These are phyloP conservation scores for Muscicapa adusta DNA, from an alignment of 2,113 vertebrate species.

Conservation along the genomic window DNA sequence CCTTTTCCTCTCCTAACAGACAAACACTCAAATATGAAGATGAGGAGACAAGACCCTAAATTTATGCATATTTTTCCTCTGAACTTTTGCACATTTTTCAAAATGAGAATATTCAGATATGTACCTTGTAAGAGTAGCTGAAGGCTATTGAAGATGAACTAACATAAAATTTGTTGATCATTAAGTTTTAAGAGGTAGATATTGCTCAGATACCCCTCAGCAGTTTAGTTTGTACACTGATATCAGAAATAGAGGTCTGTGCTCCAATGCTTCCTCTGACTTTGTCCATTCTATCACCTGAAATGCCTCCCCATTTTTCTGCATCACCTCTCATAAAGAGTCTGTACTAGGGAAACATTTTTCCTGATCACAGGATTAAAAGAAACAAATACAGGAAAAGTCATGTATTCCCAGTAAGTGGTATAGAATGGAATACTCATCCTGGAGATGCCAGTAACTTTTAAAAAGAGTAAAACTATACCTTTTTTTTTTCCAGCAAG, in stretches of 20 bases:
- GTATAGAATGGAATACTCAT: background rate
- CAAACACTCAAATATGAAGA: background rate
- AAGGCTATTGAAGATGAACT: background rate
- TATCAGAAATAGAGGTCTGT: background rate
- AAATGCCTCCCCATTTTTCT: background rate
- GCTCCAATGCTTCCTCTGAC: background rate
- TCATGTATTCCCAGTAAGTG: fast-evolving
- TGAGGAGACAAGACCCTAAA: background rate
- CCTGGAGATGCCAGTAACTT: background rate
- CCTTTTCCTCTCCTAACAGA: background rate
- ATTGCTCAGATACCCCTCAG: background rate
- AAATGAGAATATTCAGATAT: background rate
- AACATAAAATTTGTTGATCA: background rate
- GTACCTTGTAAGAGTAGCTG: background rate
- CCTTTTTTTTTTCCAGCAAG: background rate
- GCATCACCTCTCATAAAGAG: background rate
- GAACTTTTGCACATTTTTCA: background rate
- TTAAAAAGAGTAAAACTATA: background rate
- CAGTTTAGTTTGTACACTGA: background rate
- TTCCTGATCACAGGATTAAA: background rate
- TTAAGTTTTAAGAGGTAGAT: background rate
- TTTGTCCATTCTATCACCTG: background rate
- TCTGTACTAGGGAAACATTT: fast-evolving
- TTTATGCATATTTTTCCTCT: background rate
- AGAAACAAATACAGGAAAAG: fast-evolving